Base-by-base conservation (phyloP, 37 sponge, comb jelly and placozoan genomes). In the Eunapius fragilis region DNA sequence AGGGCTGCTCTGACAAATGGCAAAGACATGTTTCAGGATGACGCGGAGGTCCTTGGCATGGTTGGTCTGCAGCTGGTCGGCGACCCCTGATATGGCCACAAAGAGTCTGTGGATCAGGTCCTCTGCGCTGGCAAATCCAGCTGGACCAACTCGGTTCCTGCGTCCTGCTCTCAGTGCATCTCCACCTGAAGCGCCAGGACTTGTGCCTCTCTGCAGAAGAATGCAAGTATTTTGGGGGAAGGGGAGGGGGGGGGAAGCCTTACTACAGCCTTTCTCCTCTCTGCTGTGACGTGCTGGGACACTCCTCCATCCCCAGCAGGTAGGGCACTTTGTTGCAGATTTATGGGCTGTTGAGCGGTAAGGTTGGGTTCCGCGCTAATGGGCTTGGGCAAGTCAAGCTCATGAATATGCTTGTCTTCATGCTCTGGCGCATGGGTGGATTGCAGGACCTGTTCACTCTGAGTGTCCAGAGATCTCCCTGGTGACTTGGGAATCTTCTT, bases 21-120 rank as follows among this genome's bases (percentile, higher is more conserved):
- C 28, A 38, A 95, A 95, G 19, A 92, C 93, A 34, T 80, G 78
- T 78, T 95, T 92, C 68, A 95, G 76, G 69, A 95, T 92, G 35
- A 85, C 82, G 0, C 96, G 70, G 76, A 95, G 71, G 31, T 95
- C 93, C 69, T 77, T 85, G 26, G 96, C 90, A 70, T 85, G 85
- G 71, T 95, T 95, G 27, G 86, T 82, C 84, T 95, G 96, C 75
- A 95, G 84, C 69, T 95, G 90, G 68, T 95, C 96, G 2, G 96
- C 96, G 12, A 95, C 86, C 37, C 93, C 89, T 13, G 93, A 95
- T 25, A 95, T 90, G 47, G 82, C 91, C 12, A 95, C 74, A 70
- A 95, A 95, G 41, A 95, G 91, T 7, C 89, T 37, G 34, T 95
- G 93, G 70, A 95, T 86, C 25, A 88, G 72, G 47, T 95, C 93